These are phyloP conservation scores for Nasonia oneida DNA, from an alignment of 2,888 invertebrate species.

Conservation along the genomic window DNA sequence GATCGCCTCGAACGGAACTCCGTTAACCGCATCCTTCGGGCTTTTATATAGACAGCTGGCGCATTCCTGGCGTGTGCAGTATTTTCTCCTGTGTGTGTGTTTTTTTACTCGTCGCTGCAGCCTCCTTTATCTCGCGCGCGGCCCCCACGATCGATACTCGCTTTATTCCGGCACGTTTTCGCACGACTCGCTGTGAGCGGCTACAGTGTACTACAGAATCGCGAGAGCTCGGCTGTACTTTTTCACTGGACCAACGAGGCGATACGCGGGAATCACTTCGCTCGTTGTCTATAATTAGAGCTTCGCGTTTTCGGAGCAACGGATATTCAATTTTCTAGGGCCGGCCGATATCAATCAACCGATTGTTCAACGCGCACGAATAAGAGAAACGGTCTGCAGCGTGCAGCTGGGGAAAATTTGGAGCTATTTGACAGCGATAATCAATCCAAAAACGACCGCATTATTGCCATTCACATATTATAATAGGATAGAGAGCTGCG, in stretches of 20 bases:
- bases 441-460: background rate
- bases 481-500: background rate
- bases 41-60: conserved; percentile 30
- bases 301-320: background rate
- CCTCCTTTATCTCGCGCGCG: background rate
- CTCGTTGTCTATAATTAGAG: background rate
- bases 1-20: background rate
- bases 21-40: conserved; percentile 52
- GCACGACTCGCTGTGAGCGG: background rate
- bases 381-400: background rate
- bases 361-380: background rate
- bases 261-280: background rate
- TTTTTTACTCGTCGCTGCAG: background rate
- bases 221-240: background rate
- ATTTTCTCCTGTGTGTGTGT: background rate
- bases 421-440: background rate
- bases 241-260: background rate
- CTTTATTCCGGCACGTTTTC: background rate
- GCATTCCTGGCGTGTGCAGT: conserved; percentile 35
- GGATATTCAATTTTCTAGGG: background rate
- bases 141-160: background rate
- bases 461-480: background rate
- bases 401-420: background rate
- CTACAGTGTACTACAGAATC: no score
- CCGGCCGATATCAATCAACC: background rate